Conservation (phyloP, 2,797 vertebrate genomes). For the Meriones psammophilus region DNA sequence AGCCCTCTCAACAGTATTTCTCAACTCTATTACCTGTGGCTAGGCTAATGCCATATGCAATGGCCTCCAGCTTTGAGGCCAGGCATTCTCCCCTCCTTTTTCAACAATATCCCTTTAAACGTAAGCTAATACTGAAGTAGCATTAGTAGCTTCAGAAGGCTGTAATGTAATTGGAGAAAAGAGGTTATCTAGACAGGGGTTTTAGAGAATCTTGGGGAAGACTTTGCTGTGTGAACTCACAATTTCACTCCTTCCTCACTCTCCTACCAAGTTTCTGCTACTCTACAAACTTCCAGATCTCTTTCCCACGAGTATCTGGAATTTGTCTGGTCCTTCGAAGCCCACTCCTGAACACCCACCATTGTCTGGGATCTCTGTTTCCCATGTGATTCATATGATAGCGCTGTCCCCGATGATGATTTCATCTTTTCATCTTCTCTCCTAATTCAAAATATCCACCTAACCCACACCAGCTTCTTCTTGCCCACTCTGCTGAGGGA, state of each 20-base stretch:
- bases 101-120: conserved; percentile 4
- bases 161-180: background rate
- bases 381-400: background rate
- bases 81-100: background rate
- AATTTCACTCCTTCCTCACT: background rate
- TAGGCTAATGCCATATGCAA: background rate
- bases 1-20: background rate
- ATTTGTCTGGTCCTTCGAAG: background rate
- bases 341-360: background rate
- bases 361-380: background rate
- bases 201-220: background rate
- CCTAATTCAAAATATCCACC: background rate
- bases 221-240: background rate
- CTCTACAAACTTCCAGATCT: background rate
- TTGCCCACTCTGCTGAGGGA: background rate
- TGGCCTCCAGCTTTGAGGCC: background rate
- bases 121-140: background rate
- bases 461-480: background rate
- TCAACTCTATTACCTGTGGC: background rate
- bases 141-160: background rate
- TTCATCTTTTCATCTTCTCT: background rate
- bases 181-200: background rate
- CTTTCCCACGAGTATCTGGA: background rate
- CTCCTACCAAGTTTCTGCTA: background rate
- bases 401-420: background rate